Conservation (phyloP, 2,797 vertebrate genomes). For the Acrossocheilus fasciatus region DNA sequence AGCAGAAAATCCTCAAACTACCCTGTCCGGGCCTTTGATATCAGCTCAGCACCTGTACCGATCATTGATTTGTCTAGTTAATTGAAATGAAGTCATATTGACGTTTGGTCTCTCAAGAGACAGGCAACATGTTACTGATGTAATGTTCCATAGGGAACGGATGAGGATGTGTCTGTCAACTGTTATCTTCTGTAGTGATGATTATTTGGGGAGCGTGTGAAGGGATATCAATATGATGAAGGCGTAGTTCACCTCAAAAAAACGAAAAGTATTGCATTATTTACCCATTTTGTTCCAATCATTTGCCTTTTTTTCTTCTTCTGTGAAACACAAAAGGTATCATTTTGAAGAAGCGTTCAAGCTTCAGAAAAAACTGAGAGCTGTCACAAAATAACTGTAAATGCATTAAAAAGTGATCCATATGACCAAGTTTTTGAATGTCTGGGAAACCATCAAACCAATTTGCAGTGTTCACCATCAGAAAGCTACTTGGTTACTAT, state of each 20-base stretch:
- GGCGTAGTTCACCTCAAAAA: neutral
- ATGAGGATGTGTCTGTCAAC: slow-evolving; percentile 20
- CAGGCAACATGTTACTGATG: neutral
- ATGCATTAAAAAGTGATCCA: no score
- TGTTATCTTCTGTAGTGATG: slow-evolving; percentile 33
- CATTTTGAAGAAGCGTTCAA: neutral
- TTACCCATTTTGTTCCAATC: neutral
- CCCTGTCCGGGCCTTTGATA: neutral
- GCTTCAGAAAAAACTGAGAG: neutral
- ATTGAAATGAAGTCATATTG: neutral
- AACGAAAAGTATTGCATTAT: neutral
- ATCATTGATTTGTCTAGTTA: neutral
- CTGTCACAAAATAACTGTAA: no score
- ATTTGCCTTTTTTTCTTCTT: neutral
- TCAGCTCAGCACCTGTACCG: no score
- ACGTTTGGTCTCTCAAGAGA: slow-evolving; percentile 18
- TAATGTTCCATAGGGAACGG: slow-evolving; percentile 4
- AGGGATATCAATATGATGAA: neutral
- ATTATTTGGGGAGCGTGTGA: neutral
- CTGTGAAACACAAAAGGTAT: neutral
- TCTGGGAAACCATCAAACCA: no score
- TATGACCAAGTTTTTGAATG: no score
- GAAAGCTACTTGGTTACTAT: no score
- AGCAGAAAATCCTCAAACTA: neutral
- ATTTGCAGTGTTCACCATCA: no score